A percentile compares a stretch with the other conserved stretches of the same genome.
Conservation (phyloP, 64 coral and sea anemone genomes). For the Stylophora pistillata region DNA sequence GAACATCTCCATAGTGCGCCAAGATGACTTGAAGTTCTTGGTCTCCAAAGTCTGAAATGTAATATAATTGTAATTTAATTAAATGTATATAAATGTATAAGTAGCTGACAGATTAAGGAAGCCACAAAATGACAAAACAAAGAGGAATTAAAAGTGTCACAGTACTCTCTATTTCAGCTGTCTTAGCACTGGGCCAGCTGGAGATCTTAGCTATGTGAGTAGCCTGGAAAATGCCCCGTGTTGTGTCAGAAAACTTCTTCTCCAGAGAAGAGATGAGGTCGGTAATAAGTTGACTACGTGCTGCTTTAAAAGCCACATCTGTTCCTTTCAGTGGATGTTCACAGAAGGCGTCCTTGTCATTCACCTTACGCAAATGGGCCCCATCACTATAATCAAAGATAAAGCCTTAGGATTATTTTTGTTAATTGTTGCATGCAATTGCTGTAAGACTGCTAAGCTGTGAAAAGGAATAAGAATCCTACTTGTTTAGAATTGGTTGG, state of each 20-base stretch:
- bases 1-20: conserved; percentile 29
- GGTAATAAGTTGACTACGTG: conserved; percentile 34
- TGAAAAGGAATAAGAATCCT: conserved; percentile 23
- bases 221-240: conserved; percentile 38
- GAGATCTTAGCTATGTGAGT: conserved; percentile 37
- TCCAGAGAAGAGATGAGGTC: conserved; percentile 32
- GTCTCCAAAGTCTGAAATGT: conserved; percentile 43
- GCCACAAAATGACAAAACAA: conserved; percentile 30
- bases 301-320: conserved; percentile 45
- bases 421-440: conserved; percentile 27
- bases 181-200: conserved; percentile 44
- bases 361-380: conserved; percentile 35
- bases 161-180: conserved; percentile 32
- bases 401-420: conserved; percentile 28
- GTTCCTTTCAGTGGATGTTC: conserved; percentile 42
- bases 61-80: conserved; percentile 30
- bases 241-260: conserved; percentile 46
- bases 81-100: conserved; percentile 8
- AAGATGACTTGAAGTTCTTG: conserved; percentile 39
- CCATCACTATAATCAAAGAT: conserved; percentile 35
- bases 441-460: conserved; percentile 34
- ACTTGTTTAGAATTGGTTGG: conserved; percentile 37
- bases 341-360: conserved; percentile 40
- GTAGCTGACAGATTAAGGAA: conserved; percentile 30
- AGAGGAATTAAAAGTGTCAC: conserved; percentile 38